Evolutionary conservation across 2,888 invertebrate genomes (phyloP).

Genomic region (Tridacna gigas): DNA sequence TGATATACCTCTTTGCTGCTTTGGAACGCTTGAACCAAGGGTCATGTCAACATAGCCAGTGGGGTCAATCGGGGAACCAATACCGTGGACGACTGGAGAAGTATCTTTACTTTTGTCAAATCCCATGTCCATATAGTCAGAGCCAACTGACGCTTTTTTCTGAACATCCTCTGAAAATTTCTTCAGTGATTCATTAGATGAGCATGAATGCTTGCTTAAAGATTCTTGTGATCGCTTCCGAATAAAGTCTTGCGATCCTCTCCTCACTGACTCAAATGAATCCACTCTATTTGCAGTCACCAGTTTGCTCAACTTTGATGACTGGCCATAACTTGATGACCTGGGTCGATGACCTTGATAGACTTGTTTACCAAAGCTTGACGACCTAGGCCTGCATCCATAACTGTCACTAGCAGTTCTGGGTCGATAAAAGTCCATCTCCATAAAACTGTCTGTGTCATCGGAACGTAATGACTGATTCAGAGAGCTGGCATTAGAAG

Average conservation of each 20-base stretch:
- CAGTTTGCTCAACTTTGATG: slow-evolving; percentile 67
- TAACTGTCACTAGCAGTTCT: slow-evolving; percentile 81
- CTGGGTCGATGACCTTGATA: slow-evolving; percentile 76
- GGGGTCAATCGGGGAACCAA: slow-evolving; percentile 38
- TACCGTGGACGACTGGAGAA: slow-evolving; percentile 62
- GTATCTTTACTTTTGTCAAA: slow-evolving; percentile 71
- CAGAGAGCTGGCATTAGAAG: slow-evolving; percentile 67
- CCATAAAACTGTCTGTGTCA: slow-evolving; percentile 82
- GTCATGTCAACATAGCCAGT: slow-evolving; percentile 78
- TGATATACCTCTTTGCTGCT: slow-evolving; percentile 59
- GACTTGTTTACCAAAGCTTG: slow-evolving; percentile 77
- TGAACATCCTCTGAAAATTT: slow-evolving; percentile 65
- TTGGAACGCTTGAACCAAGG: slow-evolving; percentile 61
- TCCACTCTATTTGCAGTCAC: slow-evolving; percentile 62
- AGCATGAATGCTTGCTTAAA: slow-evolving; percentile 71
- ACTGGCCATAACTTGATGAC: slow-evolving; percentile 81
- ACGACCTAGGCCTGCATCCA: slow-evolving; percentile 78
- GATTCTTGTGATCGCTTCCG: slow-evolving; percentile 73
- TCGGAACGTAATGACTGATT: slow-evolving; percentile 77
- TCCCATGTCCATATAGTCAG: slow-evolving; percentile 76
- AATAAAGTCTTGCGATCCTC: slow-evolving; percentile 71
- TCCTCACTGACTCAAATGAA: slow-evolving; percentile 72
- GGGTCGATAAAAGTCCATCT: slow-evolving; percentile 81
- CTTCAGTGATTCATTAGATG: slow-evolving; percentile 78
- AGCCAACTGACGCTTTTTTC: slow-evolving; percentile 60